These are phyloP conservation scores for Atta texana DNA, from an alignment of 1,140 invertebrate genomes.

Conservation along the genomic window DNA sequence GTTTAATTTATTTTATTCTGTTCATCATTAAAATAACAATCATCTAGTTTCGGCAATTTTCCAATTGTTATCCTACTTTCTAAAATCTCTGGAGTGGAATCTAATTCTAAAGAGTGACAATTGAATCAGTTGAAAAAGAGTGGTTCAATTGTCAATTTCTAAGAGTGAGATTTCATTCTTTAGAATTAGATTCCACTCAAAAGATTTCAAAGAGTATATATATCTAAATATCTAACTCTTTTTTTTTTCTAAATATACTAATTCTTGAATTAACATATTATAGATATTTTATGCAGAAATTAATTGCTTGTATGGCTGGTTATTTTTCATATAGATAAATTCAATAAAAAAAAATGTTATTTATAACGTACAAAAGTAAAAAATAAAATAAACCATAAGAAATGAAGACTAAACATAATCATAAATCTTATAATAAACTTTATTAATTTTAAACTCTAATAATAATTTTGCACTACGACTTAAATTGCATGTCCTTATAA, in stretches of 20 bases:
- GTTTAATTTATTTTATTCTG: not conserved
- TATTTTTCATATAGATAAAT: not conserved
- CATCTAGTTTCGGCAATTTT: not conserved
- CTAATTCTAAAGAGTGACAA: not conserved
- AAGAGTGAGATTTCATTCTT: too few relatives aligned
- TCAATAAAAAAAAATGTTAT: not conserved
- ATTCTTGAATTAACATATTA: not conserved
- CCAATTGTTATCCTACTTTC: not conserved
- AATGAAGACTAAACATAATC: not conserved
- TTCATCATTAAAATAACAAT: not conserved
- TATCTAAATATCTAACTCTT: too few relatives aligned
- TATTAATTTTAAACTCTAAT: not conserved
- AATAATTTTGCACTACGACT: not conserved
- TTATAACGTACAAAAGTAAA: not conserved
- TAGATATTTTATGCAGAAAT: not conserved
- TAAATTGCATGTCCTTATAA: not conserved
- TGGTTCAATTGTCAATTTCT: too few relatives aligned
- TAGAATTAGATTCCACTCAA: too few relatives aligned
- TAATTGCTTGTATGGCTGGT: not conserved
- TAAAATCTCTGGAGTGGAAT: not conserved
- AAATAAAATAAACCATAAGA: not conserved
- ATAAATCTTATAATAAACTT: not conserved
- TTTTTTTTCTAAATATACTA: not conserved
- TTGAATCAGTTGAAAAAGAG: too few relatives aligned
- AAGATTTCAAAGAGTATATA: too few relatives aligned